Evolutionary conservation across 2,797 vertebrate genomes (phyloP).

Genomic region (Oceanodroma leucorhoa): DNA sequence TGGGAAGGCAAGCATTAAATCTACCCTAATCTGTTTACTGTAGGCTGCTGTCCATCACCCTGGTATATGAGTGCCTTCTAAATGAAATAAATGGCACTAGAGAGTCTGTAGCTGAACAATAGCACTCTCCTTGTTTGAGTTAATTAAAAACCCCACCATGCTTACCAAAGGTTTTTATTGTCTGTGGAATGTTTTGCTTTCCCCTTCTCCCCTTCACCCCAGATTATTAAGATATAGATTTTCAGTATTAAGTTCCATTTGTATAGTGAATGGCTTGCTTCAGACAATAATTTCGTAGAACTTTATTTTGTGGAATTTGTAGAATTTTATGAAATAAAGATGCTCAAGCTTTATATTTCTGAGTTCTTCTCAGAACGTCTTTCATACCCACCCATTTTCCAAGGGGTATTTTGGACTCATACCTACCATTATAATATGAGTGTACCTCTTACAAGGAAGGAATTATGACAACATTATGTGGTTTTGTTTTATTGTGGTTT

Average conservation of each 20-base stretch:
- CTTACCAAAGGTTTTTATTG: neutral
- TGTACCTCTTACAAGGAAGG: neutral
- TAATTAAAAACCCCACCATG: neutral
- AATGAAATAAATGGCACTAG: neutral
- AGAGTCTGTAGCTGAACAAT: neutral
- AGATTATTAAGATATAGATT: neutral
- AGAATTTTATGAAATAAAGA: neutral
- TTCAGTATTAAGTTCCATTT: neutral
- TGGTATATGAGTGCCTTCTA: neutral
- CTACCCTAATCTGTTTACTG: neutral
- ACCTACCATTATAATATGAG: neutral
- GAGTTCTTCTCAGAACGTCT: neutral
- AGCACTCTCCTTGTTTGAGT: neutral
- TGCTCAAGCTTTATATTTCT: neutral
- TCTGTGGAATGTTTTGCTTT: neutral
- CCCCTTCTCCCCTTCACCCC: neutral
- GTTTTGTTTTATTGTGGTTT: neutral
- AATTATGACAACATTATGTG: neutral
- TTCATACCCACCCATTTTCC: neutral
- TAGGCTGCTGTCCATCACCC: neutral
- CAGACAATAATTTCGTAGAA: neutral
- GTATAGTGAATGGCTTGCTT: neutral
- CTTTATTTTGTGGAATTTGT: neutral
- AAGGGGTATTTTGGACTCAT: neutral
- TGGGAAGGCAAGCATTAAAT: conserved; percentile 4